Base-by-base conservation (phyloP, 1,140 invertebrate genomes). In the Bicyclus anynana region DNA sequence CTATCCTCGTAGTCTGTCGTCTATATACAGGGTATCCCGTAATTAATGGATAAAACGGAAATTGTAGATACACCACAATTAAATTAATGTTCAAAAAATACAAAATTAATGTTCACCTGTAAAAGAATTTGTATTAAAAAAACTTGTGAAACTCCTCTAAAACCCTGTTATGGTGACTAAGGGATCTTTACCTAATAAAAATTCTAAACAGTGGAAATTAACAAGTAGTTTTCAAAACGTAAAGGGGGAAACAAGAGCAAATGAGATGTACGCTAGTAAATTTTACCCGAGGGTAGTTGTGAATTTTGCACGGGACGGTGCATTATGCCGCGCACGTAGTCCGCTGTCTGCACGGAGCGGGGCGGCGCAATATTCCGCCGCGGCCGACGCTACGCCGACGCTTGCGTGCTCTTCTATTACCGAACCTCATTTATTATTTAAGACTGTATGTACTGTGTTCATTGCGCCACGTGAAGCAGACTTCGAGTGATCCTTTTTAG, bases 311-410 rank as follows among this genome's bases (percentile, higher is more conserved):
- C 75, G 69, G 70, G 62, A 62, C 65, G 67, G 71, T 74, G 79
- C 77, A 82, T 83, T 87, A 87, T 87, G 78, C 84, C 65, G 80
- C 69, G 80, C 84, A 87, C 84, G 84, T 87, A 85, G 67, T 53
- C 56, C 71, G 72, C 82, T 87, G 84, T 87, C 84, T 87, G 80
- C 84, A 77, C 74, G 69, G 66, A 63, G 64, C 55, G 63, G 59
- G 69, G 56, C 56, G 67, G 50, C 62, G 64, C 64, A 68, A 68
- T 74, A 74, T 75, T 72, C 69, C 56, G 63, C 54, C 63, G 42
- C 42, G 42, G 42, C 42, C 12, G 42, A 20, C 7, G 62, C 68
- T 62, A 53, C 60, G 56, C 67, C 54, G 60, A 58, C 68, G 67
- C 67, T 72, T 61, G 71, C 72, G 65, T 77, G 72, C 72, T 76